These are phyloP conservation scores for Erynnis tages DNA, from an alignment of 2,888 invertebrate genomes.

Conservation along the genomic window DNA sequence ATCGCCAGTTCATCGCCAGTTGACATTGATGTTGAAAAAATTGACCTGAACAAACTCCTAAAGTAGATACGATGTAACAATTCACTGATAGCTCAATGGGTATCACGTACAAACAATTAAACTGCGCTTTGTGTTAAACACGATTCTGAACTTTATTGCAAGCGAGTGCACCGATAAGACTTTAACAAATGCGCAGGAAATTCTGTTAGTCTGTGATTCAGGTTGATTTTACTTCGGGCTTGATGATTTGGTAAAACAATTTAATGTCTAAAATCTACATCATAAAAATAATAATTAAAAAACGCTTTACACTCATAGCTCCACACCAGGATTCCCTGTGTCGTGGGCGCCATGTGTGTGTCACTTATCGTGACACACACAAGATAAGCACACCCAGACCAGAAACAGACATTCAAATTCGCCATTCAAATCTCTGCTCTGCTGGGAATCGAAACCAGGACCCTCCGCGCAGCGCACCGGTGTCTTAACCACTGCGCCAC, in stretches of 20 bases:
- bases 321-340: too few relatives aligned
- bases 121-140: slow-evolving; percentile 1
- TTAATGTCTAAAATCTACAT: neutral
- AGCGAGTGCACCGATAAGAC: slow-evolving; percentile 22
- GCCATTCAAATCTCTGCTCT: too few relatives aligned
- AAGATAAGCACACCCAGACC: too few relatives aligned
- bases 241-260: neutral
- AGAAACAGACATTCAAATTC: too few relatives aligned
- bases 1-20: too few relatives aligned
- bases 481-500: too few relatives aligned
- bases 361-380: too few relatives aligned
- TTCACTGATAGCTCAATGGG: slow-evolving; percentile 14
- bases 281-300: neutral
- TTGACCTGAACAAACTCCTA: too few relatives aligned
- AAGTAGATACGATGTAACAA: slow-evolving; percentile 9
- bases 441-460: too few relatives aligned
- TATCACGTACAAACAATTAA: slow-evolving; percentile 25
- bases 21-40: neutral
- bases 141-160: slow-evolving; percentile 21
- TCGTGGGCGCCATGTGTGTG: too few relatives aligned
- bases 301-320: too few relatives aligned
- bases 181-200: slow-evolving; percentile 26
- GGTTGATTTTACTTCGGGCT: neutral
- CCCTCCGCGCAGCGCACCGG: too few relatives aligned
- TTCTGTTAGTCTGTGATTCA: slow-evolving; percentile 24